Evolutionary conservation across 2,888 invertebrate species (phyloP).

Genomic region (Diogma glabrata): DNA sequence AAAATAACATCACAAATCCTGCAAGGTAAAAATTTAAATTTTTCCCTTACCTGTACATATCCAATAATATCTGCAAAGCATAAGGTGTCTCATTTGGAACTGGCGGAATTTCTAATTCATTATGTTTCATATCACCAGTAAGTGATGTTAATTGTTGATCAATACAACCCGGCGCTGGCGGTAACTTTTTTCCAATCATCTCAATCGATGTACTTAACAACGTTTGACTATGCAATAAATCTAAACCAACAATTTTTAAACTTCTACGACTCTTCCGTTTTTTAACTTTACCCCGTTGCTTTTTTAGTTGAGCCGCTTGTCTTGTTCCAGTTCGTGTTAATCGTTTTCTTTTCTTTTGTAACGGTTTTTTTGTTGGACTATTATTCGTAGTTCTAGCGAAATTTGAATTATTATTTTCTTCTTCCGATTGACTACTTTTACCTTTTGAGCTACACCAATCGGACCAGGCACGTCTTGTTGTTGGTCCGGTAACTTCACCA

Average conservation of each 20-base stretch:
- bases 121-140: constrained; percentile 59
- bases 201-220: constrained; percentile 74
- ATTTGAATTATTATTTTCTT: constrained; percentile 39
- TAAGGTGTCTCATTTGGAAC: constrained; percentile 71
- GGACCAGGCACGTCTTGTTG: constrained; percentile 63
- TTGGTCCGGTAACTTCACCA: constrained; percentile 46
- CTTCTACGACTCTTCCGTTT: constrained; percentile 55
- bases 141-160: constrained; percentile 80
- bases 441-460: constrained; percentile 54
- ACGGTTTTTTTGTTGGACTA: constrained; percentile 23
- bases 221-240: constrained; percentile 80
- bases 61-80: constrained; percentile 74
- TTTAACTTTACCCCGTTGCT: constrained; percentile 46
- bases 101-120: constrained; percentile 71
- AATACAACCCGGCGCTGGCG: constrained; percentile 83
- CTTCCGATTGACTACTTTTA: constrained; percentile 50
- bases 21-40: constrained; percentile 20
- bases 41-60: constrained; percentile 45
- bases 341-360: constrained; percentile 35
- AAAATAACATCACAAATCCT: too few relatives aligned
- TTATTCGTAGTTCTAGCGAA: constrained; percentile 18
- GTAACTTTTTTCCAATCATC: constrained; percentile 56
- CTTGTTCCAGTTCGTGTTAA: constrained; percentile 28
- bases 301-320: constrained; percentile 20
- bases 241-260: constrained; percentile 73